These are phyloP conservation scores for Rhopalosiphum padi DNA, from an alignment of 1,140 invertebrate species.

Conservation along the genomic window DNA sequence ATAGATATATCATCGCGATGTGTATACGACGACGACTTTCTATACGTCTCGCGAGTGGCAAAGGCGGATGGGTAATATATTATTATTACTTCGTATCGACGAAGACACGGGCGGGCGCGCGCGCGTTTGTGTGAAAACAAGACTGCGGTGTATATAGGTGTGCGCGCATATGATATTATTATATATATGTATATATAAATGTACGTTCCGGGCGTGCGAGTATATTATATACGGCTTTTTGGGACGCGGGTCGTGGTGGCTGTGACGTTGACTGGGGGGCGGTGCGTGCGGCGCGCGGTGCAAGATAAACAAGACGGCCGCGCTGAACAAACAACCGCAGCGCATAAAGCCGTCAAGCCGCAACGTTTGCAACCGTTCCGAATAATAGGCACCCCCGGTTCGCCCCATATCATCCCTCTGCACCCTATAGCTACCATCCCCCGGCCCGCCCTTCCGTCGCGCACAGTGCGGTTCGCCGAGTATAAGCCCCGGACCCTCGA, in stretches of 20 bases:
- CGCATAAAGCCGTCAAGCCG: conserved; percentile 51
- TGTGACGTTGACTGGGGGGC: background rate
- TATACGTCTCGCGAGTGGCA: background rate
- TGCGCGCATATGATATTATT: background rate
- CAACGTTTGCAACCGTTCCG: conserved; percentile 49
- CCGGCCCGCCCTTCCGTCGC: background rate
- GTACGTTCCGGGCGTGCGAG: background rate
- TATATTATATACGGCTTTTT: background rate
- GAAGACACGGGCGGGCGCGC: background rate
- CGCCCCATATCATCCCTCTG: background rate
- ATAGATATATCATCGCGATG: background rate
- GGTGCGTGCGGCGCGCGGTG: conserved; percentile 4
- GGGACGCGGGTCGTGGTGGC: background rate
- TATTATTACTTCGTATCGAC: conserved; percentile 18
- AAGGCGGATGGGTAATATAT: background rate
- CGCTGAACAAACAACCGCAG: conserved; percentile 43
- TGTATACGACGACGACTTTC: background rate
- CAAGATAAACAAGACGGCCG: conserved; percentile 45
- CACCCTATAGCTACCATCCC: too few relatives aligned
- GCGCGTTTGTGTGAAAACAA: background rate
- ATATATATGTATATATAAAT: background rate
- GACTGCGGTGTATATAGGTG: background rate
- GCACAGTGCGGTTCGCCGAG: background rate
- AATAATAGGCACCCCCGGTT: conserved; percentile 34
- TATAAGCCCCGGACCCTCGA: conserved; percentile 33